These are phyloP conservation scores for Pseudomugil tenellus DNA, from an alignment of 2,797 vertebrate genomes.

Conservation along the genomic window DNA sequence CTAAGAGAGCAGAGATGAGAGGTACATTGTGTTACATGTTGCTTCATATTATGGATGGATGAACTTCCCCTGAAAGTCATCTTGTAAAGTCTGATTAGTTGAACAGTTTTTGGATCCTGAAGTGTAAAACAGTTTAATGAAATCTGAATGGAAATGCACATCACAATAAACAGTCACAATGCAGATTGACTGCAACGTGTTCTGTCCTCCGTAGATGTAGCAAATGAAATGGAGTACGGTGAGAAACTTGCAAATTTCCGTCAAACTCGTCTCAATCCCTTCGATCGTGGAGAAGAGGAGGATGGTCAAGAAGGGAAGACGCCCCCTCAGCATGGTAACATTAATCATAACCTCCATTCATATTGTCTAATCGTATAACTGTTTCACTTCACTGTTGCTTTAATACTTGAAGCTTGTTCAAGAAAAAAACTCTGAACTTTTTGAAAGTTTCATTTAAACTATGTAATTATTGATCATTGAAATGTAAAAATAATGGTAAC, in stretches of 20 bases:
- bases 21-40: neutral
- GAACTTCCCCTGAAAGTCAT: neutral
- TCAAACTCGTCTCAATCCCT: constrained; percentile 95
- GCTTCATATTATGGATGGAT: neutral
- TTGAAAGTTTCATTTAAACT: neutral
- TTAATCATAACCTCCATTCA: neutral
- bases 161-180: neutral
- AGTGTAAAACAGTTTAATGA: neutral
- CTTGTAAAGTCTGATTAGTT: neutral
- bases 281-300: constrained; percentile 87
- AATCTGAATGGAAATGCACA: constrained; percentile 2
- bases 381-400: neutral
- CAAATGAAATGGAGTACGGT: constrained; percentile 90
- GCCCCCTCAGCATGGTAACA: constrained; percentile 78
- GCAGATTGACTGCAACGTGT: neutral
- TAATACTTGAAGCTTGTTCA: neutral
- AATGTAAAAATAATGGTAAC: too few relatives aligned
- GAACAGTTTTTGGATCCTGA: neutral
- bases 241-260: constrained; percentile 93
- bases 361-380: too few relatives aligned
- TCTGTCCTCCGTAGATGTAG: constrained; percentile 75
- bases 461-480: neutral
- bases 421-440: neutral
- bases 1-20: neutral
- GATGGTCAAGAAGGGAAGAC: constrained; percentile 71